Evolutionary conservation across 2,888 invertebrate genomes (phyloP).

Genomic region (Calameuta filiformis): DNA sequence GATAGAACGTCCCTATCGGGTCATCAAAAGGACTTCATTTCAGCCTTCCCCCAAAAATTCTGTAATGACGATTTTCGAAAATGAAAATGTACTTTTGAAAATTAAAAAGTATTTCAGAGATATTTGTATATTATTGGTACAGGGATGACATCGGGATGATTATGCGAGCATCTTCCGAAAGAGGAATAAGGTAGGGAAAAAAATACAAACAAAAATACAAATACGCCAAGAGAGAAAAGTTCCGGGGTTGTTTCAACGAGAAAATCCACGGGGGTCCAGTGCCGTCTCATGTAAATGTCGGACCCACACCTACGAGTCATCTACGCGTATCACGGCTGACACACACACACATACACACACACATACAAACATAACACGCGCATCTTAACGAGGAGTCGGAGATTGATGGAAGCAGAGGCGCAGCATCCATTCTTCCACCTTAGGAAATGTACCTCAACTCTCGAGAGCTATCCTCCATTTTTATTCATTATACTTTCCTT

Average conservation of each 20-base stretch:
- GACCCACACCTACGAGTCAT: slow-evolving; percentile 13
- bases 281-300: slow-evolving; percentile 53
- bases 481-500: not conserved
- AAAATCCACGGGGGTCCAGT: slow-evolving; percentile 55
- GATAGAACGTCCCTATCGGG: slow-evolving; percentile 17
- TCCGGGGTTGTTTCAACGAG: slow-evolving; percentile 40
- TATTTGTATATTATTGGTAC: not conserved
- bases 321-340: slow-evolving; percentile 15
- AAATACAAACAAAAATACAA: slow-evolving; percentile 18
- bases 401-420: slow-evolving; percentile 62
- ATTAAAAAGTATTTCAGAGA: not conserved
- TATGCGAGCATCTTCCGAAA: not conserved
- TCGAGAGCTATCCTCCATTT: not conserved
- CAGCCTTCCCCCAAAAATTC: not conserved
- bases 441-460: not conserved
- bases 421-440: slow-evolving; percentile 25
- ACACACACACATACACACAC: slow-evolving; percentile 28
- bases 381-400: slow-evolving; percentile 62
- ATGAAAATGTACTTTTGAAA: not conserved
- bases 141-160: not conserved
- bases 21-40: not conserved
- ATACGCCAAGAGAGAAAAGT: slow-evolving; percentile 28
- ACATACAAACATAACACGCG: slow-evolving; percentile 47
- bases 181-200: not conserved
- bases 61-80: not conserved